Conservation (phyloP, 2,113 vertebrate species). For the Chaetodon auriga region DNA sequence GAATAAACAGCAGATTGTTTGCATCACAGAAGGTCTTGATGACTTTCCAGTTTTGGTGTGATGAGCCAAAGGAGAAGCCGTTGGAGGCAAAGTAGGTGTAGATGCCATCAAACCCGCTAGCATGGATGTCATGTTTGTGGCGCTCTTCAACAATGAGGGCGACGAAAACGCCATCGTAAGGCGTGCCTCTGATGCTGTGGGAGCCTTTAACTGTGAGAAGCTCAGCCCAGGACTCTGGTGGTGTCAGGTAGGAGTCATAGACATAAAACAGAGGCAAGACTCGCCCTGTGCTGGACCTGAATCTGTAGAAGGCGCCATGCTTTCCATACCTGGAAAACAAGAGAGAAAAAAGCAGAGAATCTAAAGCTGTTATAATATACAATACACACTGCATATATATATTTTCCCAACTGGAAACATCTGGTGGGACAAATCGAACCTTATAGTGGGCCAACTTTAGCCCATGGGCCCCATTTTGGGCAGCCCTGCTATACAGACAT, state of each 20-base stretch:
- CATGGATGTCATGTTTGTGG: constrained; percentile 90
- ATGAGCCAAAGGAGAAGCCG: constrained; percentile 93
- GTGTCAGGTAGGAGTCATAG: constrained; percentile 92
- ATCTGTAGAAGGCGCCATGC: constrained; percentile 90
- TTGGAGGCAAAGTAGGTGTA: constrained; percentile 95
- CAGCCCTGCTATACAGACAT: too few relatives aligned
- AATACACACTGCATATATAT: too few relatives aligned
- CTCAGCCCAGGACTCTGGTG: constrained; percentile 90
- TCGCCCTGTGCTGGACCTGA: constrained; percentile 87
- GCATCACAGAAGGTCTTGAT: constrained; percentile 91
- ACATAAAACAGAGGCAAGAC: constrained; percentile 91
- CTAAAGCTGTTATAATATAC: constrained; percentile 1
- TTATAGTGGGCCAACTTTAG: too few relatives aligned
- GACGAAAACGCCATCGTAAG: constrained; percentile 89
- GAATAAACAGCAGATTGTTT: constrained; percentile 91
- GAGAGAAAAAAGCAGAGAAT: not conserved
- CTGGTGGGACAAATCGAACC: too few relatives aligned
- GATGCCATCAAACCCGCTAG: constrained; percentile 89
- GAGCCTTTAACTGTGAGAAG: constrained; percentile 87
- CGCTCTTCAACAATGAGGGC: constrained; percentile 90
- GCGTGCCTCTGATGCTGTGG: constrained; percentile 87
- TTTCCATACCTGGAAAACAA: constrained; percentile 85
- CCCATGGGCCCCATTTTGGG: too few relatives aligned
- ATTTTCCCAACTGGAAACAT: too few relatives aligned
- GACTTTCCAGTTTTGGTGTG: constrained; percentile 94